phyloP scores from a whole-genome alignment of 2,888 invertebrate genomes.

The Lasiommata megera region DNA sequence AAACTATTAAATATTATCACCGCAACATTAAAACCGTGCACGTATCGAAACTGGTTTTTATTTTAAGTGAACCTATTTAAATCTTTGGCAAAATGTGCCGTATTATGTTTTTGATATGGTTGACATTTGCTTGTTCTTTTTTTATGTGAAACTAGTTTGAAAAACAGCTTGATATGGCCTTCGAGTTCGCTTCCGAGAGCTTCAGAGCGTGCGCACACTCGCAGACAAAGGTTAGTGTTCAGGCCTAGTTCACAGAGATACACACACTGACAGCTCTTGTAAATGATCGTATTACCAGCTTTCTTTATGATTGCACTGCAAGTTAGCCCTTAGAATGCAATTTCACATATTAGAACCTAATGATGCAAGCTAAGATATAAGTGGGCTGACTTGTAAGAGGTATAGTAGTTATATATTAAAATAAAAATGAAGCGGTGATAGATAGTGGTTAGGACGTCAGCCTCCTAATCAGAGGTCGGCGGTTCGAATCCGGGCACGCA shows the following conservation, averaged over 20 bases:
- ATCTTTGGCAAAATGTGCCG: not conserved
- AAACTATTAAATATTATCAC: constrained; percentile 18
- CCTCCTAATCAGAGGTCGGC: too few relatives aligned
- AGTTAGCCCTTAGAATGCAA: too few relatives aligned
- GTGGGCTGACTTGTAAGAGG: too few relatives aligned
- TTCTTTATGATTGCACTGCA: too few relatives aligned
- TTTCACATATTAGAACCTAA: too few relatives aligned
- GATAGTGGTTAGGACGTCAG: too few relatives aligned
- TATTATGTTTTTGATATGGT: not conserved
- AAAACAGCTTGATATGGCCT: constrained; percentile 21
- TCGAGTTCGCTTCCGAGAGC: constrained; percentile 30
- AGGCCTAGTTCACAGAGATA: not conserved
- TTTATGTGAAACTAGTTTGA: constrained; percentile 8
- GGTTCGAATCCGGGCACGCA: too few relatives aligned
- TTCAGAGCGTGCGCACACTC: constrained; percentile 12
- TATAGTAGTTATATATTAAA: too few relatives aligned
- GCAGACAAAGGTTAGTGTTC: not conserved
- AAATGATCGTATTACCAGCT: too few relatives aligned
- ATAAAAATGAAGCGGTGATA: too few relatives aligned
- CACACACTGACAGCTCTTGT: too few relatives aligned
- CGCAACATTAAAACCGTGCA: constrained; percentile 1
- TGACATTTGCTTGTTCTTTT: constrained; percentile 16
- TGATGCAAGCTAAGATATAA: too few relatives aligned
- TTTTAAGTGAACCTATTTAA: not conserved
- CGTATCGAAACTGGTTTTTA: constrained; percentile 1